These are phyloP conservation scores for Helicorthomorpha holstii DNA, from an alignment of 1,140 invertebrate genomes.

Conservation along the genomic window DNA sequence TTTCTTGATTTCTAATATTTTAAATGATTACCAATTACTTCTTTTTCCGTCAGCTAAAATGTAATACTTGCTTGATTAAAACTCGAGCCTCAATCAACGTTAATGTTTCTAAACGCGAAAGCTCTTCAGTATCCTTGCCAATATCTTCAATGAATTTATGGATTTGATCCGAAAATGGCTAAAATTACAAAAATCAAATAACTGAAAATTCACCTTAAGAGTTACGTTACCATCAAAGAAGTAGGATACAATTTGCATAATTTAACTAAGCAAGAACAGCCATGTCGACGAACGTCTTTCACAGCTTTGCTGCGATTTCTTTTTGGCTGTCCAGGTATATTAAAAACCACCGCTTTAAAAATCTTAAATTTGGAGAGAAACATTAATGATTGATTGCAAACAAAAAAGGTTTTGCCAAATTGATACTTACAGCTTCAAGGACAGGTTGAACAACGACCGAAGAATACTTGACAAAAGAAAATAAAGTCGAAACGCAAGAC, in stretches of 20 bases:
- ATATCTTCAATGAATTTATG: conserved; percentile 50
- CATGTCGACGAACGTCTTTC: conserved; percentile 71
- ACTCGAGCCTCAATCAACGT: conserved; percentile 38
- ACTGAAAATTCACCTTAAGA: neutral
- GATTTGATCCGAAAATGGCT: conserved; percentile 71
- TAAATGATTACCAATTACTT: conserved; percentile 1
- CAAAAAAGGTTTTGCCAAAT: too few relatives aligned
- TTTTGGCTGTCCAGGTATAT: conserved; percentile 40
- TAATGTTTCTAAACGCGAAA: conserved; percentile 68
- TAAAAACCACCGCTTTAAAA: conserved; percentile 59
- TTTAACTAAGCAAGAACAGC: conserved; percentile 74
- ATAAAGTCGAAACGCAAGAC: conserved; percentile 74
- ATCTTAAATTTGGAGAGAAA: conserved; percentile 38
- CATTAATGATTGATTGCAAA: too few relatives aligned
- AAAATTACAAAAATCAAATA: conserved; percentile 38
- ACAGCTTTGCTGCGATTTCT: conserved; percentile 46
- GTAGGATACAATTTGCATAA: conserved; percentile 69
- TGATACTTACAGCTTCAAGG: conserved; percentile 42
- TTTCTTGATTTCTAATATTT: conserved; percentile 63
- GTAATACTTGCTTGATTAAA: conserved; percentile 23
- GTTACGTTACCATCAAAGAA: conserved; percentile 23
- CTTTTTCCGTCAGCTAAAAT: neutral
- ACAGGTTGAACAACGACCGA: conserved; percentile 59
- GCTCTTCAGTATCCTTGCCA: conserved; percentile 39
- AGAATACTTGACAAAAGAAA: conserved; percentile 73